These are phyloP conservation scores for Heliconius sara DNA, from an alignment of 2,888 invertebrate genomes.

Conservation along the genomic window DNA sequence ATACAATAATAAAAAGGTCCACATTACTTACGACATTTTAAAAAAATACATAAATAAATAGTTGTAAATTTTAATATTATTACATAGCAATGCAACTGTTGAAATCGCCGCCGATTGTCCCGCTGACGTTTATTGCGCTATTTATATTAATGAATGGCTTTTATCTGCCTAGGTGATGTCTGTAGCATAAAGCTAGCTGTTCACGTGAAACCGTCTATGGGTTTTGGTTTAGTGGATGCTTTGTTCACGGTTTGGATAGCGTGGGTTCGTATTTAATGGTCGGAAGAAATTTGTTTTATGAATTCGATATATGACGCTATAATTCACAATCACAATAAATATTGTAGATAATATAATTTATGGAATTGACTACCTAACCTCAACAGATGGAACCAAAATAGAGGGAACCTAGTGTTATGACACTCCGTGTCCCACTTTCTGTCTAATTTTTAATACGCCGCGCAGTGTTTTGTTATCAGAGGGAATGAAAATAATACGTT, in stretches of 20 bases:
- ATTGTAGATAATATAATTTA: no score
- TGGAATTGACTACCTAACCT: no score
- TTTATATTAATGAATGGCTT: constrained; percentile 48
- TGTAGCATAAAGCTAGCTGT: constrained; percentile 2
- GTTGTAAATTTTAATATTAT: constrained; percentile 34
- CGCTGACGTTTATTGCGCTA: constrained; percentile 73
- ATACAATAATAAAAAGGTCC: neutral
- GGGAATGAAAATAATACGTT: no score
- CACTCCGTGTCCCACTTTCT: no score
- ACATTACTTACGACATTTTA: constrained; percentile 13
- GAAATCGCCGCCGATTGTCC: constrained; percentile 53
- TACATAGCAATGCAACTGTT: constrained; percentile 36
- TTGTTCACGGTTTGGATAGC: neutral
- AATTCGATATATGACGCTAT: neutral
- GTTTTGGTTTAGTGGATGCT: neutral
- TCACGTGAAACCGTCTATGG: neutral
- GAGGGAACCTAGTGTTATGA: no score
- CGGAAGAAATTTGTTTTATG: neutral
- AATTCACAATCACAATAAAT: no score
- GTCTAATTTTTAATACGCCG: no score
- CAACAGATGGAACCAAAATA: no score
- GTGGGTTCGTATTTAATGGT: neutral
- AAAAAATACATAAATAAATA: constrained; percentile 26
- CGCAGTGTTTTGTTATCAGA: no score
- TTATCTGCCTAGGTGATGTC: constrained; percentile 12